phyloP scores from a whole-genome alignment of 2,888 invertebrate species.

The Caenorhabditis sinica region DNA sequence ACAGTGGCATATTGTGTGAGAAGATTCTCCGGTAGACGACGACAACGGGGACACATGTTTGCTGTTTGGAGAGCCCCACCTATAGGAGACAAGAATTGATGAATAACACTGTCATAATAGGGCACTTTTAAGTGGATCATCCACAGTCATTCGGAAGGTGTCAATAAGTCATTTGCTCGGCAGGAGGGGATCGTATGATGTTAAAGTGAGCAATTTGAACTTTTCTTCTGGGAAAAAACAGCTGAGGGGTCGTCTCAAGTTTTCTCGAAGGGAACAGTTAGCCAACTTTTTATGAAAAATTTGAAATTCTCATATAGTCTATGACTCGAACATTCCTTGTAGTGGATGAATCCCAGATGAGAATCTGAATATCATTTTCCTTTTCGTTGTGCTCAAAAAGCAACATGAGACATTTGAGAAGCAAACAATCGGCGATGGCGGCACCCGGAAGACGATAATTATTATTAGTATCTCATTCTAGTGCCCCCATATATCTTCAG shows the following conservation, averaged over 20 bases:
- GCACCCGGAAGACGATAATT: constrained; percentile 51
- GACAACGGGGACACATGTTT: constrained; percentile 14
- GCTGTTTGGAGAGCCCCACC: not conserved
- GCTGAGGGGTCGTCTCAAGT: too few relatives aligned
- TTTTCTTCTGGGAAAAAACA: constrained; percentile 24
- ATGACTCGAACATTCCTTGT: too few relatives aligned
- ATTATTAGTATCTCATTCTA: constrained; percentile 48
- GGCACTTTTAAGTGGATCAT: constrained; percentile 45
- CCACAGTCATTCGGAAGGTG: constrained; percentile 42
- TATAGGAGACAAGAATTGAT: constrained; percentile 1
- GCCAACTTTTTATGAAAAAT: too few relatives aligned
- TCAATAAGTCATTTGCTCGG: constrained; percentile 29
- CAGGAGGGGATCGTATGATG: not conserved
- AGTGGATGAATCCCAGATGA: not conserved
- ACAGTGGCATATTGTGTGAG: constrained; percentile 41
- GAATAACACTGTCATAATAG: constrained; percentile 58
- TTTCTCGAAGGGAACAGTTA: not conserved
- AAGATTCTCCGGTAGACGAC: constrained; percentile 20
- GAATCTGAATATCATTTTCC: constrained; percentile 12
- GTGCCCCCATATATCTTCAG: constrained; percentile 40
- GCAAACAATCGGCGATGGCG: constrained; percentile 42
- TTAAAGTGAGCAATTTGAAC: not conserved
- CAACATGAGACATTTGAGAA: constrained; percentile 45
- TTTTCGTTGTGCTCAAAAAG: not conserved
- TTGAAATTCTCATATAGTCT: not conserved